Evolutionary conservation across 2,797 vertebrate species (phyloP), one percentile per base, ranked within the genome.

Genomic region (Echiichthys vipera): DNA sequence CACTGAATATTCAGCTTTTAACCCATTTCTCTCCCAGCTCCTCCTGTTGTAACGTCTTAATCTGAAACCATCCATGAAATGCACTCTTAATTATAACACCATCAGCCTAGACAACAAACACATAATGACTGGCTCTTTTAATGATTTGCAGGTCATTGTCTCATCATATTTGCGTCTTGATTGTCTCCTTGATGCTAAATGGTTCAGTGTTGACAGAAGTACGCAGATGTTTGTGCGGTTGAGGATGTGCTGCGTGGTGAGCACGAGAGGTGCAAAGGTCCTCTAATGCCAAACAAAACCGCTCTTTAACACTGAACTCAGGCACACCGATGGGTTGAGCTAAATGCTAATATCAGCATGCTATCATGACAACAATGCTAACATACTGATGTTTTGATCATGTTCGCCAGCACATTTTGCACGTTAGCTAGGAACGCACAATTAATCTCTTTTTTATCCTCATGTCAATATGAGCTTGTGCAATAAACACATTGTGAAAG

Each of bases 1-100:
- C 36, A 43, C 24, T 46, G 68, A 57, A 47, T 22, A 61, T 58
- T 10, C 34, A 50, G 36, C 67, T 63, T 78, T 76, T 66, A 78
- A 55, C 63, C 65, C 5, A 27, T 56, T 61, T 72, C 46, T 50
- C 27, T 29, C n/a, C 34, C 30, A 64, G 20, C 54, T 53, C 46
- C 37, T 47, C 25, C 25, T 17, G 14, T 5, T 56, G 24, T 14
- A 37, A 51, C 6, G 1, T 56, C 50, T 40, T 9, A 59, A 27
- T 36, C 11, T 45, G 27, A 51, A 51, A 56, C 11, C 20, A 13
- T 42, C 18, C 18, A 40, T 14, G 13, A 72, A 63, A 14, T 14
- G 25, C 10, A 7, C 53, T 36, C 18, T 22, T 62, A 27, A 78
- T 70, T 32, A 61, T 13, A 58, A 69, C 22, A 45, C 15, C 53